Evolutionary conservation across 92 coral and sea anemone genomes (phyloP), one percentile per base, ranked within the genome.

Genomic region (Phymanthus crucifer): DNA sequence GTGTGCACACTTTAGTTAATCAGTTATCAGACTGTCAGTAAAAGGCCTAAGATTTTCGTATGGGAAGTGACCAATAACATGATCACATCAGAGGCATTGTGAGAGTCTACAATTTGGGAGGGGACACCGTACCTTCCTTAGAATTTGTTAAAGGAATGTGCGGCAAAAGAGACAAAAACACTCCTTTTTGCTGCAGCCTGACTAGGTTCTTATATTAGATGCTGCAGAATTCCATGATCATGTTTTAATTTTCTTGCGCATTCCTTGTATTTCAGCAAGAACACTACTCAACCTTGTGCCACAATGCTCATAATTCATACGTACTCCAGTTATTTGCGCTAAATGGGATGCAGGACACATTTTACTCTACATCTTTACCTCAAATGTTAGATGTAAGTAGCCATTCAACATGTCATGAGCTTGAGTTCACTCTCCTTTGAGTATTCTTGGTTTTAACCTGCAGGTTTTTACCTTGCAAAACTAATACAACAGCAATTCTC

Each of bases 281-380:
- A 71, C 98, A 92, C 75, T 88, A 93, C 24, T 85, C 88, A 36
- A 93, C 98, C 2, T 72, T 94, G 27, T 90, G 98, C 70, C 97
- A 66, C 78, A 94, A 94, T 83, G 91, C 93, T 33, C 98, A 94
- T 81, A 94, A 94, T 78, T 90, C 92, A 57, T 94, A 92, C 45
- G 93, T 94, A 32, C 87, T 89, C 66, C 98, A 90, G 76, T 85
- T 94, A 50, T 78, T 80, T 64, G 86, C 85, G 19, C 84, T 92
- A 73, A 94, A 94, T 71, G 80, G 85, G 13, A 92, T 93, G 94
- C 89, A 86, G 52, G 83, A 89, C n/a, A 87, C 80, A n/a, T 94
- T 94, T 46, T 94, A 94, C 77, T 68, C 87, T 6, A 84, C 86
- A 35, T 91, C 94, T 10, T 85, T 94, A 32, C 97, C 95, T 52